These are phyloP conservation scores for Yponomeuta plumbellus DNA, from an alignment of 2,888 invertebrate species.

Conservation along the genomic window DNA sequence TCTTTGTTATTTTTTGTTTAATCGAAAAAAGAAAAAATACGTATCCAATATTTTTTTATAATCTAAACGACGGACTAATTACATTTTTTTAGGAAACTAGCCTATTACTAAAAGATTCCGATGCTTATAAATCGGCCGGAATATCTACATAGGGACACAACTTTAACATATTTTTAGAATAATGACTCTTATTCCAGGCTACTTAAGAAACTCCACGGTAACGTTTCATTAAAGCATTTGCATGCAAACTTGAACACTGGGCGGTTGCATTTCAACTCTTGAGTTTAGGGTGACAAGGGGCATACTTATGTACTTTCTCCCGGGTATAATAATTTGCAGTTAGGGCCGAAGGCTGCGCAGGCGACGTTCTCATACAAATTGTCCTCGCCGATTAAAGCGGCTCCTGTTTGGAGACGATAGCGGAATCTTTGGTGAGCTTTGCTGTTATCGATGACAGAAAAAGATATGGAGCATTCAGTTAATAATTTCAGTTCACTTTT, in stretches of 20 bases:
- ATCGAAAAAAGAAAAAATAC: too few relatives aligned
- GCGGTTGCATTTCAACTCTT: not conserved
- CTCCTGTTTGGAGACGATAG: slow-evolving; percentile 5
- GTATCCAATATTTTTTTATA: too few relatives aligned
- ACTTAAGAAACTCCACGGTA: not conserved
- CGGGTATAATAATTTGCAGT: not conserved
- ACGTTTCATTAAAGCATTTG: not conserved
- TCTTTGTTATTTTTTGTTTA: too few relatives aligned
- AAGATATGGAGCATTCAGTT: not conserved
- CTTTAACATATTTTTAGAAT: too few relatives aligned
- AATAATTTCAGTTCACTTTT: not conserved
- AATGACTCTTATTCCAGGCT: too few relatives aligned
- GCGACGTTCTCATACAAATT: slow-evolving; percentile 18
- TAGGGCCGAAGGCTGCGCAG: slow-evolving; percentile 3
- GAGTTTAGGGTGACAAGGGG: not conserved
- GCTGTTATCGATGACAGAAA: slow-evolving; percentile 3
- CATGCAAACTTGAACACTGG: not conserved
- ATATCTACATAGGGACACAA: too few relatives aligned
- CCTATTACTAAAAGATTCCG: slow-evolving; percentile 9
- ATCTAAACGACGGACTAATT: too few relatives aligned
- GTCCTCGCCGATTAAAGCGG: slow-evolving; percentile 16
- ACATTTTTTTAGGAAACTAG: too few relatives aligned
- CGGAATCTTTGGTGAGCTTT: slow-evolving; percentile 5
- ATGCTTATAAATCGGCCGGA: not conserved
- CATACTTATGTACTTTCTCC: not conserved